Evolutionary conservation across 2,888 invertebrate species (phyloP).

Genomic region (Euproctis similis): DNA sequence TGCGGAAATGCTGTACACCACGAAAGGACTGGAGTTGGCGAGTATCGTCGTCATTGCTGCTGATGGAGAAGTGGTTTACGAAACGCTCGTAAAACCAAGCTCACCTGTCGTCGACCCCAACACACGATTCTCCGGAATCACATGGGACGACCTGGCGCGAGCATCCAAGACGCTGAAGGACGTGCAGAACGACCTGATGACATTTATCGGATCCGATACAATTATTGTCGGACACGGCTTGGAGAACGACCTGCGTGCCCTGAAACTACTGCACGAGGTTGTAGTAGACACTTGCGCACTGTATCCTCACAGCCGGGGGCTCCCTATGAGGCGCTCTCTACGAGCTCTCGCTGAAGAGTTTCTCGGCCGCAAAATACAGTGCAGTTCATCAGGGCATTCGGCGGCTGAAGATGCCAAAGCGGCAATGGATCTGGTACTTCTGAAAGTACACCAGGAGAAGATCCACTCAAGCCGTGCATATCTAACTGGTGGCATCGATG

Average conservation of each 20-base stretch:
- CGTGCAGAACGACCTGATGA: constrained; percentile 90
- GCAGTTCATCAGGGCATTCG: constrained; percentile 84
- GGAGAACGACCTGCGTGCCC: constrained; percentile 92
- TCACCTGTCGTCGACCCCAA: constrained; percentile 93
- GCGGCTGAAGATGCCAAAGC: constrained; percentile 94
- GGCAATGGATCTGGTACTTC: constrained; percentile 91
- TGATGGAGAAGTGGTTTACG: constrained; percentile 86
- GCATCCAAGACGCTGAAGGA: constrained; percentile 82
- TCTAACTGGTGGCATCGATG: no score
- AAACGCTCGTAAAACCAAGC: constrained; percentile 88
- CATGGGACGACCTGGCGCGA: constrained; percentile 70
- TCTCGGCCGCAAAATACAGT: constrained; percentile 89
- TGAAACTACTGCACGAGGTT: constrained; percentile 87
- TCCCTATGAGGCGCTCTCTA: constrained; percentile 88
- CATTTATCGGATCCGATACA: constrained; percentile 86
- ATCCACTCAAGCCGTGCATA: constrained; percentile 35
- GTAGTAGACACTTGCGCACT: constrained; percentile 93
- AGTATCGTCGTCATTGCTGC: constrained; percentile 88
- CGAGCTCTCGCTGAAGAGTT: constrained; percentile 83
- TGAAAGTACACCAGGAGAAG: constrained; percentile 75
- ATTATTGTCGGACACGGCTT: constrained; percentile 96
- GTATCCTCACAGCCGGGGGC: constrained; percentile 90
- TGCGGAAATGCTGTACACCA: constrained; percentile 98
- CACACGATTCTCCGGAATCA: constrained; percentile 96
- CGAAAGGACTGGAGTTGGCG: constrained; percentile 88